Percentiles rank a stretch among this genome's conserved stretches.
phyloP scores from a whole-genome alignment of 1,140 invertebrate genomes.

The Trichonephila clavata region DNA sequence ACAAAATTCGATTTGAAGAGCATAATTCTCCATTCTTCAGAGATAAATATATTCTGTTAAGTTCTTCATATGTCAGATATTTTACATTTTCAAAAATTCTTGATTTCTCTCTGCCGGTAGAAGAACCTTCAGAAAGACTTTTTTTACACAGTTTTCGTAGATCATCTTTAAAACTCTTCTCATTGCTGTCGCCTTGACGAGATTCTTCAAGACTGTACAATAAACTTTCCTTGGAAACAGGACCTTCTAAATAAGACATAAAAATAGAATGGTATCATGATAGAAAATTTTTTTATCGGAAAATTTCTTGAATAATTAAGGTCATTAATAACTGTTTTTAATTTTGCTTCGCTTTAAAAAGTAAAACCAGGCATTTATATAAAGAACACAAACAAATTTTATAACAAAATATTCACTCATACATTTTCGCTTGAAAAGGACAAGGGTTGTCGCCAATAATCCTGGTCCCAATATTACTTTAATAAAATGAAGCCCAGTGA shows the following conservation, averaged over 20 bases:
- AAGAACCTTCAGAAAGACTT: not conserved
- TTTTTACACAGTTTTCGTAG: conserved; percentile 43
- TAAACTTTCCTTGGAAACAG: not conserved
- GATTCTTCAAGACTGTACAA: conserved; percentile 42
- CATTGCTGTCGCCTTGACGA: not conserved
- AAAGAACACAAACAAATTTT: too few relatives aligned
- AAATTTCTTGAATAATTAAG: too few relatives aligned
- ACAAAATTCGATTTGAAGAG: conserved; percentile 40
- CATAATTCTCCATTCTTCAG: conserved; percentile 50
- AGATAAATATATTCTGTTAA: conserved; percentile 30
- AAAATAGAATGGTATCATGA: not conserved
- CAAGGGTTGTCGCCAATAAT: too few relatives aligned
- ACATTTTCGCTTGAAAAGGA: too few relatives aligned
- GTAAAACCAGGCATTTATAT: too few relatives aligned
- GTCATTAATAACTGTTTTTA: too few relatives aligned
- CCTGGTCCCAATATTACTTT: too few relatives aligned
- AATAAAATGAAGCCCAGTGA: too few relatives aligned
- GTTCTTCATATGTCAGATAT: not conserved
- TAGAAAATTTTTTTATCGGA: not conserved
- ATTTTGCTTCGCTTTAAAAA: too few relatives aligned
- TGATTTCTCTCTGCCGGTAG: conserved; percentile 44
- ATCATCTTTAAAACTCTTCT: not conserved
- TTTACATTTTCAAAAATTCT: not conserved
- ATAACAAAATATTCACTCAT: too few relatives aligned
- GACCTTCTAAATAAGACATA: not conserved